Conservation (phyloP, 2,797 vertebrate genomes). For the Pempheris klunzingeri region DNA sequence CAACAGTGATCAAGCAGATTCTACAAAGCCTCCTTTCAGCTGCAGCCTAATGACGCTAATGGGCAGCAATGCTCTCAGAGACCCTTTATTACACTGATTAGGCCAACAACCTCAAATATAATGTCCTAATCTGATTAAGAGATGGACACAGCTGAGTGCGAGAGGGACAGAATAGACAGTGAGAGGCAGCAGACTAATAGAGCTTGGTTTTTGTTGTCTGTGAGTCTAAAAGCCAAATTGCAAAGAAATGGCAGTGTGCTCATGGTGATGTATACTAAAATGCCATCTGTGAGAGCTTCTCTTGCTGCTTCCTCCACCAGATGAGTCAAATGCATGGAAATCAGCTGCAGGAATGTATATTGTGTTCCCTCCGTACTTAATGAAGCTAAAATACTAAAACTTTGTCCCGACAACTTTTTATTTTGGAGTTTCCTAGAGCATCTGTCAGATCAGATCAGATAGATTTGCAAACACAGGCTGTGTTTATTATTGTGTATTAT, state of each 20-base stretch:
- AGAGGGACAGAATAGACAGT: slow-evolving; percentile 30
- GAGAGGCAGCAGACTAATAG: slow-evolving; percentile 34
- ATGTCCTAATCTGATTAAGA: slow-evolving; percentile 82
- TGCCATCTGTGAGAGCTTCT: slow-evolving; percentile 33
- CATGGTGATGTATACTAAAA: slow-evolving; percentile 44
- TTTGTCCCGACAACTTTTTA: neutral
- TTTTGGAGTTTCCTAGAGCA: neutral
- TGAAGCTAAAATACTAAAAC: slow-evolving; percentile 2
- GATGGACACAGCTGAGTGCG: slow-evolving; percentile 67
- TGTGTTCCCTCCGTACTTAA: too few relatives aligned
- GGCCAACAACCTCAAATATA: slow-evolving; percentile 77
- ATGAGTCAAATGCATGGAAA: neutral
- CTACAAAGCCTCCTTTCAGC: slow-evolving; percentile 73
- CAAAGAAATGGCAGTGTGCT: slow-evolving; percentile 11
- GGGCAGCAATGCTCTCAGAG: slow-evolving; percentile 77
- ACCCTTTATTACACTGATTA: slow-evolving; percentile 81
- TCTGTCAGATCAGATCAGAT: slow-evolving; percentile 6
- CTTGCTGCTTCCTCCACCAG: too few relatives aligned
- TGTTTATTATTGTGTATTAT: too few relatives aligned
- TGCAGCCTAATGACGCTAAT: slow-evolving; percentile 79
- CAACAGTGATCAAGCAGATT: slow-evolving; percentile 68
- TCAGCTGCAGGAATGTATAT: neutral
- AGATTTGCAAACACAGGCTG: slow-evolving; percentile 8
- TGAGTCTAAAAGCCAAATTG: slow-evolving; percentile 32
- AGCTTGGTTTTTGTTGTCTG: slow-evolving; percentile 40